These are phyloP conservation scores for Mimumesa dahlbomi DNA, from an alignment of 2,888 invertebrate genomes.

Conservation along the genomic window DNA sequence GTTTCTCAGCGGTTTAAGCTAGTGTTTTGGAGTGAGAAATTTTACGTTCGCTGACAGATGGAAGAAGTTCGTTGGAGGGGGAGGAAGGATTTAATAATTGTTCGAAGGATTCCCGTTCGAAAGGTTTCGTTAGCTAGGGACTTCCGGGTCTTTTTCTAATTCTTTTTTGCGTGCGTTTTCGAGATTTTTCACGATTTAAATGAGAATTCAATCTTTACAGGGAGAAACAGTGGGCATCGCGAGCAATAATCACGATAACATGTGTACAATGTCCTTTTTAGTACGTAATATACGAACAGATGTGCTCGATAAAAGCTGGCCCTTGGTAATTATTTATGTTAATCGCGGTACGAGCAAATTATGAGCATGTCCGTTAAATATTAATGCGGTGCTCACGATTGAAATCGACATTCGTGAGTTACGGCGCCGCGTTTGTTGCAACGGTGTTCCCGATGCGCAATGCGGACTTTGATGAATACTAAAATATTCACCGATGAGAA, in stretches of 20 bases:
- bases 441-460: neutral
- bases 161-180: too few relatives aligned
- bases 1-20: constrained; percentile 11
- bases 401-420: neutral
- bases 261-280: neutral
- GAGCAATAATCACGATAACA: neutral
- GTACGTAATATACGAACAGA: neutral
- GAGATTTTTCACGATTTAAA: too few relatives aligned
- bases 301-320: neutral
- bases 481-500: constrained; percentile 36
- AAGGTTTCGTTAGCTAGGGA: too few relatives aligned
- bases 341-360: neutral
- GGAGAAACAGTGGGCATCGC: neutral
- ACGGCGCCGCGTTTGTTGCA: neutral
- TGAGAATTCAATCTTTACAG: neutral
- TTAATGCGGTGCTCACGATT: constrained; percentile 5
- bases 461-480: neutral
- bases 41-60: too few relatives aligned
- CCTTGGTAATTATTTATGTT: constrained; percentile 2
- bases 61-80: too few relatives aligned
- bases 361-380: constrained; percentile 4
- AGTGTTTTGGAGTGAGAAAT: constrained; percentile 31
- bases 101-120: too few relatives aligned
- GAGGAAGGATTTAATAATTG: too few relatives aligned
- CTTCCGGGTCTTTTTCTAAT: too few relatives aligned